Percentiles rank a stretch among this genome's conserved stretches.
phyloP scores from a whole-genome alignment of 2,113 vertebrate species.

The Gasterosteus aculeatus region DNA sequence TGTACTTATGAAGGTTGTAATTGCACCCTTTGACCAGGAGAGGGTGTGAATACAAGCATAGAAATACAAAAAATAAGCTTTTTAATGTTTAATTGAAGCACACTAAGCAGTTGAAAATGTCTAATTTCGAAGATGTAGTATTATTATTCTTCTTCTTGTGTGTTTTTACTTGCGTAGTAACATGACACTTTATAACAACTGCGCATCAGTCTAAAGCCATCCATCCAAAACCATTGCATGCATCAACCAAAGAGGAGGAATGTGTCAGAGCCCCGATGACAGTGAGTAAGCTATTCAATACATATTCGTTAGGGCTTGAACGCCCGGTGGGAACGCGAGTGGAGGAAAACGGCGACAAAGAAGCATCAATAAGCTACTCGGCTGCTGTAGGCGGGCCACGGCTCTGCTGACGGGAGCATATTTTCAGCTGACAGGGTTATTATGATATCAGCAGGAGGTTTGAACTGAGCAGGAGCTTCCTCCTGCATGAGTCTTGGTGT shows the following conservation, averaged over 20 bases:
- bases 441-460: conserved; percentile 40
- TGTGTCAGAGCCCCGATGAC: not conserved
- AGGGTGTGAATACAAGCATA: conserved; percentile 8
- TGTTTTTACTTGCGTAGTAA: not conserved
- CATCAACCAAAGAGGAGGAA: not conserved
- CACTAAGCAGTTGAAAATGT: not conserved
- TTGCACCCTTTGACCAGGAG: conserved; percentile 29
- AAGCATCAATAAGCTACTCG: conserved; percentile 38
- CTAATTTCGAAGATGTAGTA: not conserved
- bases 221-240: not conserved
- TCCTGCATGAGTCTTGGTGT: not conserved
- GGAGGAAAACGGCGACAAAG: conserved; percentile 33
- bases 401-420: conserved; percentile 56
- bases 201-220: not conserved
- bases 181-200: not conserved
- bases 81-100: not conserved
- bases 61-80: not conserved
- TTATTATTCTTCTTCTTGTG: not conserved
- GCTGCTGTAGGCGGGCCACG: conserved; percentile 13
- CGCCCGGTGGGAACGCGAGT: conserved; percentile 15
- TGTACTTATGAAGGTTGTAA: conserved; percentile 19
- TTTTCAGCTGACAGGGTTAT: conserved; percentile 64
- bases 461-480: conserved; percentile 5
- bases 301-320: conserved; percentile 43
- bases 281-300: conserved; percentile 17